Evolutionary conservation across 2,888 invertebrate genomes (phyloP).

Genomic region (Acleris sparsana): DNA sequence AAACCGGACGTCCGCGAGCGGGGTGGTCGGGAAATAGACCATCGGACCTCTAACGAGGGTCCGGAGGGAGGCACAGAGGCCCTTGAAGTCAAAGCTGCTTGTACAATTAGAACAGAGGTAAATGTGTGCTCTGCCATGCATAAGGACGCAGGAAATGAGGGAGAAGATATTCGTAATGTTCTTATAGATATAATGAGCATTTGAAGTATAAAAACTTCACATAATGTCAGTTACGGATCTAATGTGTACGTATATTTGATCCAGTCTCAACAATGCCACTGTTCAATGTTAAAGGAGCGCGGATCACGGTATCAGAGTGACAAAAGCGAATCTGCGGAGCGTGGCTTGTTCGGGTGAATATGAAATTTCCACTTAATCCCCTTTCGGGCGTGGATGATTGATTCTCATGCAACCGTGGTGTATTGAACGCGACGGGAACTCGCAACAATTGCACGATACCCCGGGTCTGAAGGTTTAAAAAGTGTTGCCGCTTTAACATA

Average conservation of each 20-base stretch:
- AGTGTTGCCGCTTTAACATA: slow-evolving; percentile 1
- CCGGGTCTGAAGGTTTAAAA: neutral
- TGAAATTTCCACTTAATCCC: slow-evolving; percentile 35
- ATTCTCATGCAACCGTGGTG: slow-evolving; percentile 38
- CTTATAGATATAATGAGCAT: slow-evolving; percentile 7
- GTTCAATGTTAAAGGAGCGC: slow-evolving; percentile 14
- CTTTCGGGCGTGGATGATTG: slow-evolving; percentile 38
- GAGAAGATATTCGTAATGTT: slow-evolving; percentile 12
- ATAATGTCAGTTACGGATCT: neutral
- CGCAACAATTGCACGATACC: slow-evolving; percentile 28
- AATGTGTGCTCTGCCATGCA: slow-evolving; percentile 29
- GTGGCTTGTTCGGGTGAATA: slow-evolving; percentile 32
- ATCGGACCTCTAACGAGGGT: slow-evolving; percentile 63
- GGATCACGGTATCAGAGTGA: slow-evolving; percentile 30
- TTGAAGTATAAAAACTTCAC: slow-evolving; percentile 2
- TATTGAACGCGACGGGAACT: slow-evolving; percentile 38
- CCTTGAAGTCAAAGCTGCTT: slow-evolving; percentile 29
- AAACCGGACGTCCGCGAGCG: slow-evolving; percentile 60
- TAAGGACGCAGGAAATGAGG: slow-evolving; percentile 27
- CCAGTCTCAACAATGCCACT: slow-evolving; percentile 5
- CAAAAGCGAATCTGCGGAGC: slow-evolving; percentile 27
- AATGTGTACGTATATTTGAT: neutral
- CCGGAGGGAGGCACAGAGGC: slow-evolving; percentile 42
- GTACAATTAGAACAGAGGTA: slow-evolving; percentile 35
- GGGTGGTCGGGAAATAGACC: slow-evolving; percentile 60